Base-by-base conservation (phyloP, 2,797 vertebrate species). In the Sebastes steindachneri region DNA sequence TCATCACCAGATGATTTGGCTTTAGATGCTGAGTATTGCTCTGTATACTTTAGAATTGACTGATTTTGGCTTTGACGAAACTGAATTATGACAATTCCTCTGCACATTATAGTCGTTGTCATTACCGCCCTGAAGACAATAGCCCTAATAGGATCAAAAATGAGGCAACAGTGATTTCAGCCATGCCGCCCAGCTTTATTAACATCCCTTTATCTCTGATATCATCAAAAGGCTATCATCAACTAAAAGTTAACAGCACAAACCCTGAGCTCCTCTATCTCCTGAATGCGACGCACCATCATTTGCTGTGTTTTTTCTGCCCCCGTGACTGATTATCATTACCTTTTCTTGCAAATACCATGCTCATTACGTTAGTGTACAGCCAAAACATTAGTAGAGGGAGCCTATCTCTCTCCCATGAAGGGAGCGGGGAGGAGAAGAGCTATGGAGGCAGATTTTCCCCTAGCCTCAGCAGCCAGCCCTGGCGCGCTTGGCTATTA, bases 341-440 rank as follows among this genome's bases (percentile, higher is more conserved):
- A 96, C 95, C 95, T 96, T 96, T 96, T 96, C 95, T 96, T 96
- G 96, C 95, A 95, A 96, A 96, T 96, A 95, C 95, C 93, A 93
- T 92, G 94, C 95, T 96, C 95, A 96, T 96, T 96, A 96, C 79
- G 93, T 93, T 93, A 95, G 94, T 89, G 94, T 93, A 94, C 95
- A 95, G 92, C 93, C 94, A 95, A 95, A 94, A 94, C 89, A 94
- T 93, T 95, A 96, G 94, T 87, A 80, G 91, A 94, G 89, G 86
- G 88, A 95, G 92, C 93, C 91, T 93, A 94, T 96, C 95, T 96
- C 94, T 95, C 95, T 95, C 93, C 87, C 84, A 86, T 89, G 93
- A 95, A 94, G 91, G 92, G 81, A 93, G 92, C 84, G 90, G 89
- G 89, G 88, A 88, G 90, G 90, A 93, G 92, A 94, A 94, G 92